Conservation (phyloP, 2,797 vertebrate species). For the Zalophus californianus region DNA sequence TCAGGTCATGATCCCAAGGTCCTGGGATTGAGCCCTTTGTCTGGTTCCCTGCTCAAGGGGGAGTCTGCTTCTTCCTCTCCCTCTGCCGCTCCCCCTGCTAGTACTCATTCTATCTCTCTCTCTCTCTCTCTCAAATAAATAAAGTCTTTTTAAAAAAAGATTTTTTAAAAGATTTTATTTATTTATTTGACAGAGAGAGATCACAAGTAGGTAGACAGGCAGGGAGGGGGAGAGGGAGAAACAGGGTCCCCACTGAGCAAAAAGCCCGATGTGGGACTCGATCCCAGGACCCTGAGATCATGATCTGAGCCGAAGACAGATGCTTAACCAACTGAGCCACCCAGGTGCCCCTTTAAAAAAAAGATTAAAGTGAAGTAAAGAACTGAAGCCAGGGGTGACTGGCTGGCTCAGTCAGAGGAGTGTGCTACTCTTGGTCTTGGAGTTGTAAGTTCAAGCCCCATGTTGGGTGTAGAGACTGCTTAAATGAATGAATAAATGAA, state of each 20-base stretch:
- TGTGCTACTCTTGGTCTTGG: background rate
- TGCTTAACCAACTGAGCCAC: no score
- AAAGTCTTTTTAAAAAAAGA: background rate
- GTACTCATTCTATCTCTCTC: background rate
- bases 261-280: no score
- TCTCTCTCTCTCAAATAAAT: background rate
- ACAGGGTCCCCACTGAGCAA: no score
- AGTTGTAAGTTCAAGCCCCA: background rate
- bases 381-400: background rate
- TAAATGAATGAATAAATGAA: background rate
- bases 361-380: background rate
- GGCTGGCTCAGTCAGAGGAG: background rate
- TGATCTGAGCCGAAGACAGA: no score
- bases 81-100: rapidly evolving
- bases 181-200: no score
- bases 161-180: no score
- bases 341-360: no score
- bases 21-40: background rate
- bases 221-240: no score
- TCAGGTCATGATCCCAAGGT: background rate
- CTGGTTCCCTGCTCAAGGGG: background rate
- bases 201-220: no score
- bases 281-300: no score
- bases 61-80: background rate
- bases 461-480: background rate